phyloP scores from a whole-genome alignment of 1,140 invertebrate species.

The Heliconius hewitsoni region DNA sequence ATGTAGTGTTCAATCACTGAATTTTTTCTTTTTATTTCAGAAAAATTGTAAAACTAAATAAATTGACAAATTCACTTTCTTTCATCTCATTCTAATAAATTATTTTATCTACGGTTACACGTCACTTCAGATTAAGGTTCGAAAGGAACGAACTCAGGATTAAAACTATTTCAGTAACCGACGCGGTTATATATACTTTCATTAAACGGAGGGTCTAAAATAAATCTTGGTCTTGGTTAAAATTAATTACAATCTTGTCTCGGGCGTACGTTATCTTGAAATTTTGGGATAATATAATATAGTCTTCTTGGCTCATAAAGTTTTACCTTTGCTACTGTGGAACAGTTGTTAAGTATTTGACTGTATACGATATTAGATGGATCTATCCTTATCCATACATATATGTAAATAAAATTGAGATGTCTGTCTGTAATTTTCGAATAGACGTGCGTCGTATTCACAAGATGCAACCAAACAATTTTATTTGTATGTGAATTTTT shows the following conservation, averaged over 20 bases:
- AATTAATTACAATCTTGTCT: conserved; percentile 38
- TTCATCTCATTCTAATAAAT: background rate
- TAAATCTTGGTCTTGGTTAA: conserved; percentile 35
- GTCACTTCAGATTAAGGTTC: conserved; percentile 1
- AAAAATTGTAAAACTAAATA: too few relatives aligned
- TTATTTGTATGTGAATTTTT: too few relatives aligned
- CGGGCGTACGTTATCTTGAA: conserved; percentile 36
- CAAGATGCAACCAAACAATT: too few relatives aligned
- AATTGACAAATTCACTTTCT: background rate
- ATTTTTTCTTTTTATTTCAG: too few relatives aligned
- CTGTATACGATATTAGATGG: too few relatives aligned
- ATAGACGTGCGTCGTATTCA: too few relatives aligned
- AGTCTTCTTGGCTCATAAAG: conserved; percentile 15
- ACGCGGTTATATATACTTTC: conserved; percentile 25
- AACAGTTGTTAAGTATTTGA: background rate
- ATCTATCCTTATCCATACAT: too few relatives aligned
- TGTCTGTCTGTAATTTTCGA: too few relatives aligned
- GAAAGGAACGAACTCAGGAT: conserved; percentile 14
- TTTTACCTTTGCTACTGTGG: conserved; percentile 18
- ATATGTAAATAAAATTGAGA: too few relatives aligned
- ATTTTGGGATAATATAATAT: conserved; percentile 32
- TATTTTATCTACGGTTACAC: background rate
- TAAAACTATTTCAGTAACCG: conserved; percentile 30
- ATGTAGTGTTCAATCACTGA: too few relatives aligned
- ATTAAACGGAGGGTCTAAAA: conserved; percentile 34